Base-by-base conservation (phyloP, 2,113 vertebrate species). In the Alethe diademata region DNA sequence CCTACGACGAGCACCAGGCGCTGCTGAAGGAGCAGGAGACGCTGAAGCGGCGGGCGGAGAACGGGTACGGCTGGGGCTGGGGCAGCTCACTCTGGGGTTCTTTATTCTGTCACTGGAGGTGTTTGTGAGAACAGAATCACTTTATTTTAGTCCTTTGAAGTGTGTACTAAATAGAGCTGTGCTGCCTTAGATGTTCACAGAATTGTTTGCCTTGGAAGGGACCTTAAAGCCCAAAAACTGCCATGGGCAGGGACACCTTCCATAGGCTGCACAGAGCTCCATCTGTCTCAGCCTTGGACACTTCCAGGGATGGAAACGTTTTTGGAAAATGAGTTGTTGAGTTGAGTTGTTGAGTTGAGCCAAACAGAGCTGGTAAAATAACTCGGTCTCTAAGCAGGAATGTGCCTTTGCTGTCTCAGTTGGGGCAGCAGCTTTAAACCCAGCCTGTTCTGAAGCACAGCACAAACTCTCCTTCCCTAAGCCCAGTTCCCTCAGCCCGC, bases 21-120 rank as follows among this genome's bases (percentile, higher is more conserved):
- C 98, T 99, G 61, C 96, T 99, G 54, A 99, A 98, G 97, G 99
- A 99, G 96, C 98, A 98, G 40, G 99, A 99, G n/a, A 95, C 98
- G 18, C 66, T 98, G 33, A 99, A 99, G 95, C 98, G 99, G 95
- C 99, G 99, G 95, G 98, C 99, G 1, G 99, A 99, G 97, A 99
- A 99, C 48, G 99, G 99, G 97, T 99, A 78, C 3, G 73, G 71
- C 6, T 19, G 3, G 80, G 14, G 50, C 33, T 14, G 56, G 31
- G 11, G 12, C 23, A 3, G 48, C 64, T 22, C 3, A 0, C 40
- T 3, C 48, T 22, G 12, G 12, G 58, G 5, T 9, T 25, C 8
- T 31, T 28, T 1, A 9, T 18, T 11, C 16, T 67, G 1, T 9
- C n/a, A 8, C 2, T 42, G 22, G 1, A 5, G 9, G 0, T 3